These are phyloP conservation scores for Cladorhizidae sp. DNA, from an alignment of 37 sponge, comb jelly and placozoan species.

Conservation along the genomic window DNA sequence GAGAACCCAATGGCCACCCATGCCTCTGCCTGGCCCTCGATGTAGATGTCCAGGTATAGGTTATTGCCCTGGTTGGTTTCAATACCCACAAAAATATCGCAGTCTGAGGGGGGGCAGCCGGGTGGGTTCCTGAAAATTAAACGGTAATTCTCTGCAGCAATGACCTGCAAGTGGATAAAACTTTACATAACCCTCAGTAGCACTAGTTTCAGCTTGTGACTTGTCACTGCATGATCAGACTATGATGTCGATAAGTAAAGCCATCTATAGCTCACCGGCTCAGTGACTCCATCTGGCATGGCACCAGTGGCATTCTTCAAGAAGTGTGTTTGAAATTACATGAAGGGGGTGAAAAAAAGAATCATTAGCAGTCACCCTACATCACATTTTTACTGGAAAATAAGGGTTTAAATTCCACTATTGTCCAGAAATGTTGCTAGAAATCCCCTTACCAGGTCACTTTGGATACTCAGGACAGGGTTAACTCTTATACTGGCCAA, in stretches of 20 bases:
- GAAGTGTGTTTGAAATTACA: background rate
- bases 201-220: no score
- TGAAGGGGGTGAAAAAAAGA: background rate
- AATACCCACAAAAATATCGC: conserved; percentile 26
- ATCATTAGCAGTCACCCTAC: no score
- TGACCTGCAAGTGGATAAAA: no score
- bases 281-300: background rate
- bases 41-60: conserved; percentile 38
- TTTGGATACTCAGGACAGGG: background rate
- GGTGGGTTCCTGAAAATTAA: conserved; percentile 18
- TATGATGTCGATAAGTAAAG: background rate
- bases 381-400: no score
- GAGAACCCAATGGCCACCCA: conserved; percentile 66
- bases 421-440: no score
- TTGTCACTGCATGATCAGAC: no score
- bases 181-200: no score
- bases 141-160: conserved; percentile 12
- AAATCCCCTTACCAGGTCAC: background rate
- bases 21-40: conserved; percentile 38
- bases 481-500: background rate
- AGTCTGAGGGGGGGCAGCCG: conserved; percentile 15
- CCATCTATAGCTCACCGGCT: background rate
- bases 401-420: no score
- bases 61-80: conserved; percentile 15
- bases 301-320: background rate